Evolutionary conservation across 1,140 invertebrate genomes (phyloP), one percentile per base, ranked within the genome.

Genomic region (Bombus haemorrhoidalis): DNA sequence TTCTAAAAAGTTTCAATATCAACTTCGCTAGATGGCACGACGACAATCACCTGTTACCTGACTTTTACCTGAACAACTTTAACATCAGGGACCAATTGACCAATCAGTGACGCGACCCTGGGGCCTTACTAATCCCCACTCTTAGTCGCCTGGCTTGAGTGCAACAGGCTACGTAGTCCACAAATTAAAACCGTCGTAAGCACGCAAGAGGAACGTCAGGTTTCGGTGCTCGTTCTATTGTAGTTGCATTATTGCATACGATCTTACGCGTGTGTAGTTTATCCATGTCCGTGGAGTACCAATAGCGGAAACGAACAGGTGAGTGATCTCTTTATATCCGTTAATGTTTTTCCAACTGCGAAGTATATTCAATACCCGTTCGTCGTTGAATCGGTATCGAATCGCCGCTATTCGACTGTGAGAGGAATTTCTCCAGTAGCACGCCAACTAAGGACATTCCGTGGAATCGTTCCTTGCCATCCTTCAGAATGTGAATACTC

Each of bases 41-140:
- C 71, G 32, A 71, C 87, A 57, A 57, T 87, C 89, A 93, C 92
- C 92, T 93, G 93, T 92, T 91, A 92, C 88, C 92, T 89, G 82
- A 91, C 81, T 91, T 91, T 91, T 93, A 93, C 92, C 93, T 93
- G 90, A 68, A 66, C 28, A 62, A 37, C 74, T 72, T 28, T 28
- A 68, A n/a, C 73, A 37, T 84, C 69, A 53, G 85, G 79, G 83
- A 77, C 83, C 83, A 85, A 32, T 15, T 84, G 73, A 76, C 88
- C 91, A 89, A 91, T 88, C 77, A 86, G 43, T 47, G 15, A 41
- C 28, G 32, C 85, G 91, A 86, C 77, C 76, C 86, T 90, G 89
- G 79, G 87, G 81, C 83, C 86, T 91, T 85, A 89, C 80, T 83
- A 74, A 73, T 88, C 88, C 88, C 89, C 87, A 89, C 75, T 59